Evolutionary conservation across 92 coral and sea anemone genomes (phyloP).

Genomic region (Phenganax stokvisi): DNA sequence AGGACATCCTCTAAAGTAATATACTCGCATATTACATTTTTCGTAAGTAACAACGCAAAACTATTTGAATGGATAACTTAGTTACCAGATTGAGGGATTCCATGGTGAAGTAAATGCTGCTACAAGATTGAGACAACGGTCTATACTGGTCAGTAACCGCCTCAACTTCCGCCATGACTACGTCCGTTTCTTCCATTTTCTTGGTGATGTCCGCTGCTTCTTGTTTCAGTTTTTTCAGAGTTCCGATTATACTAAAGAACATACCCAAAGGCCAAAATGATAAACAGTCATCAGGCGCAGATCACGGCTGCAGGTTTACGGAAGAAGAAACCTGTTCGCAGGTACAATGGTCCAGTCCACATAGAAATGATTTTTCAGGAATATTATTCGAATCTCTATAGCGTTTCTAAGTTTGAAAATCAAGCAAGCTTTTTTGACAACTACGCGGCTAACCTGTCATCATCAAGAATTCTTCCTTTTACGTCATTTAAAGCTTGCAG

Average conservation of each 20-base stretch:
- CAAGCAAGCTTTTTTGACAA: neutral
- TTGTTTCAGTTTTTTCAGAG: conserved; percentile 84
- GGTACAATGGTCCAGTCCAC: too few relatives aligned
- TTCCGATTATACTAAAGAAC: conserved; percentile 71
- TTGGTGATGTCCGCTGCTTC: conserved; percentile 98
- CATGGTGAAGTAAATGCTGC: conserved; percentile 96
- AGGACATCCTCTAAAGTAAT: too few relatives aligned
- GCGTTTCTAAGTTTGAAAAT: neutral
- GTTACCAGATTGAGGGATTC: conserved; percentile 90
- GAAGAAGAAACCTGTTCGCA: too few relatives aligned
- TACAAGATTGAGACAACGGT: conserved; percentile 84
- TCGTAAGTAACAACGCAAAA: too few relatives aligned
- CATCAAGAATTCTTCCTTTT: conserved; percentile 92
- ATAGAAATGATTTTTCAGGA: too few relatives aligned
- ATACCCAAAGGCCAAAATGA: neutral
- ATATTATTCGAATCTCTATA: neutral
- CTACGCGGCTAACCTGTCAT: conserved; percentile 85
- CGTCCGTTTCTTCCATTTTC: conserved; percentile 97
- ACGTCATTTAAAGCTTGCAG: conserved; percentile 96
- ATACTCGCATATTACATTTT: too few relatives aligned
- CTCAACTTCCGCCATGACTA: conserved; percentile 95
- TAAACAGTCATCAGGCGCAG: too few relatives aligned
- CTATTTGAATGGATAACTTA: neutral
- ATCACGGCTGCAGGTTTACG: too few relatives aligned
- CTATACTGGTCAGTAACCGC: conserved; percentile 93